A percentile compares a stretch with the other conserved stretches of the same genome.
Conservation (phyloP, 2,113 vertebrate species). For the Cranoglanis bouderius region DNA sequence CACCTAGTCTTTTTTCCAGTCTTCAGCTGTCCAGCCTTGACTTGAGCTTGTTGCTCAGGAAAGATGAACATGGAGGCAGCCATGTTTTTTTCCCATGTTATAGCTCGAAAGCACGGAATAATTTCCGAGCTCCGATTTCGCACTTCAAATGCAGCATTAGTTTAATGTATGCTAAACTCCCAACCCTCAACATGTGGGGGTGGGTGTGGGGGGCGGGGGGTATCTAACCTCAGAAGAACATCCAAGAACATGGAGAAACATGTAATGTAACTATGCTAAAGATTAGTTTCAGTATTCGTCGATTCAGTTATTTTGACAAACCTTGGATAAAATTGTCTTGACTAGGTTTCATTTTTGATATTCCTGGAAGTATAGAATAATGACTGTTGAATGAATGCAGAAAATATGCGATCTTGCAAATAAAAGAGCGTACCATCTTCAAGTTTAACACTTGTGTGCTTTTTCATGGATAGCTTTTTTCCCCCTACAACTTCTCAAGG, state of each 20-base stretch:
- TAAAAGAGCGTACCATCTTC: not conserved
- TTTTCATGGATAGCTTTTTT: not conserved
- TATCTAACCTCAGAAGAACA: too few species aligned
- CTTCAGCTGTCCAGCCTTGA: too few species aligned
- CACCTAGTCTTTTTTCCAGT: too few species aligned
- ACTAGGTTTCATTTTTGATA: not conserved
- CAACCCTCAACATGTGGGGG: not conserved
- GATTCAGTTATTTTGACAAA: not conserved
- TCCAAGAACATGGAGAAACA: too few species aligned
- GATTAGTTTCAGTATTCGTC: not conserved
- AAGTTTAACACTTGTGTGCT: not conserved
- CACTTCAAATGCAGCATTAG: not conserved
- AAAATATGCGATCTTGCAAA: not conserved
- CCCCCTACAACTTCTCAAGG: constrained; percentile 34
- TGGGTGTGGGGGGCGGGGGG: too few species aligned
- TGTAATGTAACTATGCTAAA: not conserved
- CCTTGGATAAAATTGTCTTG: not conserved
- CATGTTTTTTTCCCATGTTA: not conserved
- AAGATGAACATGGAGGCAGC: not conserved
- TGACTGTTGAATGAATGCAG: not conserved
- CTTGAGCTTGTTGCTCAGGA: not conserved
- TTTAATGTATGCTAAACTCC: not conserved
- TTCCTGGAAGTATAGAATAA: not conserved
- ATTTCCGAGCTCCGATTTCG: not conserved
- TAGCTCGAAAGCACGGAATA: not conserved